These are phyloP conservation scores for Rhegmatorhina hoffmannsi DNA, from an alignment of 2,113 vertebrate genomes.

Conservation along the genomic window DNA sequence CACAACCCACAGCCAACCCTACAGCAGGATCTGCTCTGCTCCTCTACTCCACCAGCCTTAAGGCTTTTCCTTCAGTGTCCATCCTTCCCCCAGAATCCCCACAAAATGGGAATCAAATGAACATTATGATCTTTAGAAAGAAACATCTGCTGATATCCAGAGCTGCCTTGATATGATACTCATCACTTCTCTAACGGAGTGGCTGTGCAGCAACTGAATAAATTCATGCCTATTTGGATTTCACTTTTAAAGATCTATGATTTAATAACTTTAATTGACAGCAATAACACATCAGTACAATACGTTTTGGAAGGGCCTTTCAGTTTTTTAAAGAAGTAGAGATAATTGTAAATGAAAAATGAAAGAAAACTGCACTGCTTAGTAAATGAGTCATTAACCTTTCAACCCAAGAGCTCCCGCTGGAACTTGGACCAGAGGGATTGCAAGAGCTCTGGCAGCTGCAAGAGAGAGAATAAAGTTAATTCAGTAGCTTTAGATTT, in stretches of 20 bases:
- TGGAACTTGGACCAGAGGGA: constrained; percentile 64
- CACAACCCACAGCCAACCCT: background rate
- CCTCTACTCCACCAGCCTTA: background rate
- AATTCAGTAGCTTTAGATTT: constrained; percentile 45
- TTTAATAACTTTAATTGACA: constrained; percentile 76
- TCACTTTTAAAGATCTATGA: constrained; percentile 53
- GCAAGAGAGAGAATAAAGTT: constrained; percentile 44
- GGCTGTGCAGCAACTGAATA: constrained; percentile 12
- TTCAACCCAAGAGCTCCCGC: constrained; percentile 47
- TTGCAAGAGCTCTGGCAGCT: constrained; percentile 39
- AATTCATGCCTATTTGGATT: constrained; percentile 65
- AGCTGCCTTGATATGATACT: constrained; percentile 21
- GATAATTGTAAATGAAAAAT: constrained; percentile 76
- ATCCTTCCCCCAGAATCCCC: background rate
- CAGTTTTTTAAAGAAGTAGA: constrained; percentile 62
- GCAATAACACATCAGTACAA: constrained; percentile 65
- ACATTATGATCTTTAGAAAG: background rate
- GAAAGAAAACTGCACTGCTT: constrained; percentile 64
- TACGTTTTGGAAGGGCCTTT: constrained; percentile 35
- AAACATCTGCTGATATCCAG: constrained; percentile 28
- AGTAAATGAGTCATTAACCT: constrained; percentile 76
- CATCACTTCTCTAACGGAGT: constrained; percentile 15
- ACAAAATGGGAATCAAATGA: background rate
- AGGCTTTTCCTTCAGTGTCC: no score
- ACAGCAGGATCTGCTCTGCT: background rate